Evolutionary conservation across 1,140 invertebrate genomes (phyloP), one percentile per base, ranked within the genome.

Genomic region (Anoplolepis gracilipes): DNA sequence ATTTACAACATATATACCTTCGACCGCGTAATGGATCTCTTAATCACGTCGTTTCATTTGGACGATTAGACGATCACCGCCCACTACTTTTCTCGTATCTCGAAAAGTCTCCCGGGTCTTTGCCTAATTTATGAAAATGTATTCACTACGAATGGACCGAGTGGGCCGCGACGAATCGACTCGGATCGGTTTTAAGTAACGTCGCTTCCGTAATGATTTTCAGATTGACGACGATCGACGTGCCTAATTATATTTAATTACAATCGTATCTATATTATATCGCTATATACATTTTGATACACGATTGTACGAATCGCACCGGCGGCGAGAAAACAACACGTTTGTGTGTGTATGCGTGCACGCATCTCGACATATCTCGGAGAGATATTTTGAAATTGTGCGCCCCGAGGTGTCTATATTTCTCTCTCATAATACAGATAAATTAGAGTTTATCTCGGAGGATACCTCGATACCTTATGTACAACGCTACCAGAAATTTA

Each of bases 61-160:
- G 46, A 33, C 69, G 90, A 90, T 88, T 90, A 90, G 88, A 65
- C 42, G 79, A 22, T 22, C 59, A 61, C 28, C 77, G 89, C 90
- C 91, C 86, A 92, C 91, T 49, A 49, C 85, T 28, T 62, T 62
- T 42, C 53, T 75, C 57, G 70, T 2, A 42, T 85, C 70, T 16
- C 76, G 69, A 59, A 91, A 87, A 8, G 10, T 42, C 46, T 78
- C 46, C 13, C 36, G n/a, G 7, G 19, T 46, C 28, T 46, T 10
- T 59, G 85, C 76, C 62, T 90, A 91, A 91, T 91, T 90, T 91
- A 91, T 91, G 88, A 87, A 89, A 91, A 91, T 91, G 33, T 91
- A 91, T 91, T 91, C 90, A 73, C 57, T 67, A 75, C 57, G 77
- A 75, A 67, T 87, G 57, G 69, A 46, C 49, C 55, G 84, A 78